Percentiles rank a stretch among this genome's conserved stretches.
Evolutionary conservation across 2,113 vertebrate species (phyloP).

Genomic region (Tachycineta bicolor): DNA sequence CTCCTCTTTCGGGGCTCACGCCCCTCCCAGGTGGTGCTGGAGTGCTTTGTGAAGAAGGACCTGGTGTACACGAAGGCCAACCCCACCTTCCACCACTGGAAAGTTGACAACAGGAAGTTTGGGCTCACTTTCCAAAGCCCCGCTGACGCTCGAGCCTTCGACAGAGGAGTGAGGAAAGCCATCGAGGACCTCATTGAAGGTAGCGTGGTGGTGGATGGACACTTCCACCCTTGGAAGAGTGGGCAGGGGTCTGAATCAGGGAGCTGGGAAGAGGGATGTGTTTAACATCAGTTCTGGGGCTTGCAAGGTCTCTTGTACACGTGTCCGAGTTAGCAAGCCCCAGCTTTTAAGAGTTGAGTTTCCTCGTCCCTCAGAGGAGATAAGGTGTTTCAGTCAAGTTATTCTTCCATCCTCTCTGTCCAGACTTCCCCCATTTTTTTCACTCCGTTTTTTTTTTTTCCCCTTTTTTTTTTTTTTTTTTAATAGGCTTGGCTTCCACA

Average conservation of each 20-base stretch:
- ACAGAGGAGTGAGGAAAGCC: constrained; percentile 96
- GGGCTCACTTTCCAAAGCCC: constrained; percentile 98
- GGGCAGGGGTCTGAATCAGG: neutral
- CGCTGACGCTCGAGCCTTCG: constrained; percentile 95
- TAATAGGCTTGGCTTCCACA: neutral
- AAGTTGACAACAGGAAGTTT: constrained; percentile 93
- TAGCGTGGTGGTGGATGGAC: constrained; percentile 35
- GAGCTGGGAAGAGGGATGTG: neutral
- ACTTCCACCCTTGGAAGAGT: neutral
- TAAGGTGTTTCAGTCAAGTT: neutral
- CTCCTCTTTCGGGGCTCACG: constrained; percentile 37
- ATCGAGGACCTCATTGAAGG: constrained; percentile 99
- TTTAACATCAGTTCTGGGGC: neutral
- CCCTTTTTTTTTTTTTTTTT: neutral
- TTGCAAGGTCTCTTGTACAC: accelerated
- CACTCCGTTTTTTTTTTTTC: too few relatives aligned
- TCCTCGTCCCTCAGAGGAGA: neutral
- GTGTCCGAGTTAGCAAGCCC: neutral
- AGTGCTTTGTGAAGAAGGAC: constrained; percentile 96
- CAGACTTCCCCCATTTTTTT: neutral
- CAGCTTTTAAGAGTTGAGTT: neutral
- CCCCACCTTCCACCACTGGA: constrained; percentile 99
- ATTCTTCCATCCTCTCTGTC: neutral
- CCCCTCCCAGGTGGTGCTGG: constrained; percentile 89
- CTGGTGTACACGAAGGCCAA: constrained; percentile 98